Evolutionary conservation across 2,797 vertebrate species (phyloP), one percentile per base, ranked within the genome.

Genomic region (Zalophus californianus): DNA sequence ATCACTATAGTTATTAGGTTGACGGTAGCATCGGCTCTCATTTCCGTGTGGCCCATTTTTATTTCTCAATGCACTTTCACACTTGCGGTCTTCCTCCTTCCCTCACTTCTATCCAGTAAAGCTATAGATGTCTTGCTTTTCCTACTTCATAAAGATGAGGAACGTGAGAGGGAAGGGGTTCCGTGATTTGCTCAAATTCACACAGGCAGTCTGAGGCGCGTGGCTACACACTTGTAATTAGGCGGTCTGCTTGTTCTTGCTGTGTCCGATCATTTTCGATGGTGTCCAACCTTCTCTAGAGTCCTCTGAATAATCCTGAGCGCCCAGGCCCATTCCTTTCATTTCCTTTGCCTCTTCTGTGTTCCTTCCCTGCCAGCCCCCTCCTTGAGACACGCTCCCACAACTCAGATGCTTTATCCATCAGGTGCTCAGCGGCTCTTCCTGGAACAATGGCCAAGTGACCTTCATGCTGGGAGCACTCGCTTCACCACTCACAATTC

Each of bases 221-320:
- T 0, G 3, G 14, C 18, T 56, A 4, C 2, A 7, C 56, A 35
- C 14, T 35, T 0, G 1, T 7, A n/a, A 20, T 20, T 7, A 16
- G 6, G 6, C 11, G 2, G 18, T 16, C 44, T 88, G 60, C 60
- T 62, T 62, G 60, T 62, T 73, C 78, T 72, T 41, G 1, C 10
- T 32, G 14, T 21, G n/a, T 41, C 48, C 20, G 21, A 21, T 32
- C 15, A 25, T 70, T 86, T 48, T 32, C 0, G 5, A 16, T 7
- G 18, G 1, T 27, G 77, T 15, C 56, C 38, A 32, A 13, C 9
- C 64, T 92, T 95, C 68, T 70, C 32, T 50, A 93, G 83, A 85
- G 3, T 54, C 10, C 15, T 75, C 23, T 78, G 15, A 78, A 41
- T 60, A 56, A 75, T 83, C 29, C 18, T 68, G 13, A 75, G 62